Evolutionary conservation across 2,797 vertebrate genomes (phyloP).

Genomic region (Acropternis orthonyx): DNA sequence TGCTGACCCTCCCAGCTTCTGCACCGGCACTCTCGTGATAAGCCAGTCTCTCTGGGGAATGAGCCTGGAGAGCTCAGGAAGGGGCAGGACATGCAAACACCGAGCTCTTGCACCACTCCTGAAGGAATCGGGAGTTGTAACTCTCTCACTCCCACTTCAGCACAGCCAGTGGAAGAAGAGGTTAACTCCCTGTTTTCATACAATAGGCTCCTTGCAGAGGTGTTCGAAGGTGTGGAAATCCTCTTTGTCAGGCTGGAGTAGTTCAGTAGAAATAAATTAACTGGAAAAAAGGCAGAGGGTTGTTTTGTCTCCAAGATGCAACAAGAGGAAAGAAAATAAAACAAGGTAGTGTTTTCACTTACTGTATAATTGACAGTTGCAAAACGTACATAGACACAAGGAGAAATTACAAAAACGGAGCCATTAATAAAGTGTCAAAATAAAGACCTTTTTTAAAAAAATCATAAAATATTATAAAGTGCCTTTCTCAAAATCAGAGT

Average conservation of each 20-base stretch:
- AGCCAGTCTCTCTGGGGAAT: not conserved
- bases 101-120: not conserved
- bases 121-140: not conserved
- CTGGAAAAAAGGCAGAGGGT: not conserved
- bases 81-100: not conserved
- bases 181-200: not conserved
- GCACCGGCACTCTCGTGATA: not conserved
- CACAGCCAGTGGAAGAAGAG: not conserved
- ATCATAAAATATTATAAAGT: not conserved
- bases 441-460: not conserved
- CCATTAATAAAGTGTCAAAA: not conserved
- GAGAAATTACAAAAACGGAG: not conserved
- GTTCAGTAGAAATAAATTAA: not conserved
- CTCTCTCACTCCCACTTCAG: not conserved
- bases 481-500: not conserved
- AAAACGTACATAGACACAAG: not conserved
- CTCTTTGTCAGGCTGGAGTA: not conserved
- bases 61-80: not conserved
- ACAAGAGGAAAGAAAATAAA: not conserved
- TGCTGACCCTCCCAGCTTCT: not conserved
- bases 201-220: not conserved
- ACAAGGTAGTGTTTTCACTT: not conserved
- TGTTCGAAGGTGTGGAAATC: not conserved
- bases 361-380: not conserved
- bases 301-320: not conserved